These are phyloP conservation scores for Carposina sasakii DNA, from an alignment of 1,140 invertebrate species.

Conservation along the genomic window DNA sequence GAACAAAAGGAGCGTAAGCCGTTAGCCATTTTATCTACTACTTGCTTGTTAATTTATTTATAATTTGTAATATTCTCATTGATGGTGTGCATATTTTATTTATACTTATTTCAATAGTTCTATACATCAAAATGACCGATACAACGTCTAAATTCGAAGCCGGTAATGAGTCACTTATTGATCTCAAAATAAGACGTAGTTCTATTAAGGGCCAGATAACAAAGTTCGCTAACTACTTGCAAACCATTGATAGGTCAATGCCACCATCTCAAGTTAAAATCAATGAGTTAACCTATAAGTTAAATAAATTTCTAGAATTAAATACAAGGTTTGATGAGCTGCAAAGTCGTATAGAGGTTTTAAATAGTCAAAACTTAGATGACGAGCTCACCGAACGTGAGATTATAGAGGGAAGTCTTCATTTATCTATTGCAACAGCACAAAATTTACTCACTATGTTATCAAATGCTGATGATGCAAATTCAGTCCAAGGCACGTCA, in stretches of 20 bases:
- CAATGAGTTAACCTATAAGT: slow-evolving; percentile 6
- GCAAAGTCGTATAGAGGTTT: slow-evolving; percentile 1
- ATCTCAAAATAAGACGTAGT: not conserved
- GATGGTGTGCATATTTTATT: too few species aligned
- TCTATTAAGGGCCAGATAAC: slow-evolving; percentile 4
- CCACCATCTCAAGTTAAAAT: not conserved
- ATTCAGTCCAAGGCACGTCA: not conserved
- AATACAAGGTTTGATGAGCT: not conserved
- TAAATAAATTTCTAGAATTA: slow-evolving; percentile 3
- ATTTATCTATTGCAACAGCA: not conserved
- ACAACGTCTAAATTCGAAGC: too few species aligned
- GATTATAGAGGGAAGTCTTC: not conserved
- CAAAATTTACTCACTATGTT: not conserved
- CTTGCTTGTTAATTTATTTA: too few species aligned
- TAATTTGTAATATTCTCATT: too few species aligned
- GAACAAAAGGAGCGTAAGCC: too few species aligned
- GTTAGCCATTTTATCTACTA: too few species aligned
- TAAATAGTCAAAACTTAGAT: not conserved
- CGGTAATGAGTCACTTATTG: too few species aligned
- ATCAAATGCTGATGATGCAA: not conserved
- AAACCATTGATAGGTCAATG: not conserved
- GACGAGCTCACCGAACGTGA: not conserved
- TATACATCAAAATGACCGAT: too few species aligned
- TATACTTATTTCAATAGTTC: too few species aligned
- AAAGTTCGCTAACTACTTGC: slow-evolving; percentile 1